Conservation (phyloP, 2,797 vertebrate genomes). For the Masticophis lateralis region DNA sequence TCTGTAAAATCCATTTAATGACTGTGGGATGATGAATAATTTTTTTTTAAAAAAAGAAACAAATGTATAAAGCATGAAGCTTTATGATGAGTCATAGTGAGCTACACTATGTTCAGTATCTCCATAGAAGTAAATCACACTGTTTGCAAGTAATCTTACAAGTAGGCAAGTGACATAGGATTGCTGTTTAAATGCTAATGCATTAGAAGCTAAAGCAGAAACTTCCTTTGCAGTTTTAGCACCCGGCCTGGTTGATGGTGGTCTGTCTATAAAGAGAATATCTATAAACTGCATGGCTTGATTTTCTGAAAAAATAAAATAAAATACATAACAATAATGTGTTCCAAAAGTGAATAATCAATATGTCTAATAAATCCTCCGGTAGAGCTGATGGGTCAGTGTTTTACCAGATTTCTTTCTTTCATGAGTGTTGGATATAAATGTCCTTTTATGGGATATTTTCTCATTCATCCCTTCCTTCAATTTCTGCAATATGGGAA, state of each 20-base stretch:
- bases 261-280: slow-evolving; percentile 22
- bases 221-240: not conserved
- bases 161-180: not conserved
- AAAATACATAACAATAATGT: not conserved
- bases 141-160: not conserved
- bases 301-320: not conserved
- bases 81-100: not conserved
- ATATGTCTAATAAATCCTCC: slow-evolving; percentile 4
- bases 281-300: not conserved
- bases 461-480: not conserved
- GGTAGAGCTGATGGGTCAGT: not conserved
- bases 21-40: not conserved
- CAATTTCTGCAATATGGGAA: slow-evolving; percentile 31
- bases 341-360: slow-evolving; percentile 15
- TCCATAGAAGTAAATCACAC: not conserved
- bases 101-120: not conserved
- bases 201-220: slow-evolving; percentile 7
- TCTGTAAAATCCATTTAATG: not conserved
- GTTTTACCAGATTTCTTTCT: slow-evolving; percentile 26
- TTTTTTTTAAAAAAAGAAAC: not conserved
- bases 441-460: not conserved
- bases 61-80: slow-evolving; percentile 27
- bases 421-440: slow-evolving; percentile 23
- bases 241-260: not conserved
- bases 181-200: not conserved